phyloP scores from a whole-genome alignment of 2,888 invertebrate species.

The Perizoma flavofasciatum region DNA sequence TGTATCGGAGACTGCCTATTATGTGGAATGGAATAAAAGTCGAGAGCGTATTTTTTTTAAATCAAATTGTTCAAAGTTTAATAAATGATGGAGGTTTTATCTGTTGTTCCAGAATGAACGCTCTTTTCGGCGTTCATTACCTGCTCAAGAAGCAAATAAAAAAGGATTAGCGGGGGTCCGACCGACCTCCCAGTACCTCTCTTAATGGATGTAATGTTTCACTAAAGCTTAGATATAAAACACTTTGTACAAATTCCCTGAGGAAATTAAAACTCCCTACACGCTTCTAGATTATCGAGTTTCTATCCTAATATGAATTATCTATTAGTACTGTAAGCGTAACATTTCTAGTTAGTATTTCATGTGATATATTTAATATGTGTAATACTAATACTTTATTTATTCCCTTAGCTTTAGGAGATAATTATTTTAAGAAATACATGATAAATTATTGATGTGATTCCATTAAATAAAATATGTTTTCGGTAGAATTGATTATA shows the following conservation, averaged over 20 bases:
- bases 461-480: conserved; percentile 69
- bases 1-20: too few species aligned
- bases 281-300: conserved; percentile 38
- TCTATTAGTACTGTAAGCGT: conserved; percentile 30
- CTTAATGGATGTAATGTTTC: conserved; percentile 39
- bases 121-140: conserved; percentile 68
- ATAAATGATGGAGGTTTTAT: conserved; percentile 28
- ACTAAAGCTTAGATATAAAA: conserved; percentile 44
- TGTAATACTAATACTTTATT: conserved; percentile 58
- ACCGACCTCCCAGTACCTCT: conserved; percentile 31
- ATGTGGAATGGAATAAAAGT: too few species aligned
- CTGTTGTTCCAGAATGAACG: conserved; percentile 73
- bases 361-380: conserved; percentile 49
- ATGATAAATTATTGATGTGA: conserved; percentile 56
- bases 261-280: conserved; percentile 34
- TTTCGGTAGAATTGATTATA: conserved; percentile 48
- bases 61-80: conserved; percentile 8
- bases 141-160: conserved; percentile 60
- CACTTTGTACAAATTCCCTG: conserved; percentile 46
- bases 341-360: conserved; percentile 49
- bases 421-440: conserved; percentile 60
- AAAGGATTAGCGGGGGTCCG: conserved; percentile 50
- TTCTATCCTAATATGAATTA: conserved; percentile 41
- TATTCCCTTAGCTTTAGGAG: conserved; percentile 59
- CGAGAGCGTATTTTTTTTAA: too few species aligned